These are phyloP conservation scores for Drosophila affinis DNA, from an alignment of 2,888 invertebrate genomes.

Conservation along the genomic window DNA sequence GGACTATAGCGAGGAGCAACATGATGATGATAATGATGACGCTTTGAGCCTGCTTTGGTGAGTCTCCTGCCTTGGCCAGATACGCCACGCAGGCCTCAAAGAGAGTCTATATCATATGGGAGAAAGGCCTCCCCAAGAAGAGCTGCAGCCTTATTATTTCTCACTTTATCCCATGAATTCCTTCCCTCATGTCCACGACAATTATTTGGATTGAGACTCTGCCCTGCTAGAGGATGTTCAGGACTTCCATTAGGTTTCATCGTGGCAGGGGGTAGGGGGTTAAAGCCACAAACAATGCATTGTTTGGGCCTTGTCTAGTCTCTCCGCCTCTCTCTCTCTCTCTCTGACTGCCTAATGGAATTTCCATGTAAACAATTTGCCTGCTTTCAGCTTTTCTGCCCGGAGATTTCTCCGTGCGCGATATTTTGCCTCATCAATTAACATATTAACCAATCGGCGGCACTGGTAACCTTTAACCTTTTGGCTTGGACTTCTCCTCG, in stretches of 20 bases:
- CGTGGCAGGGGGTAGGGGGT: no score
- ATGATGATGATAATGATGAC: slow-evolving; percentile 33
- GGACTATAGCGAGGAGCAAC: neutral
- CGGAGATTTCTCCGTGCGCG: neutral
- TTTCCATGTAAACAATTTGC: slow-evolving; percentile 77
- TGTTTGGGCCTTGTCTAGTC: slow-evolving; percentile 67
- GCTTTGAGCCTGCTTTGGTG: slow-evolving; percentile 62
- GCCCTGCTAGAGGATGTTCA: no score
- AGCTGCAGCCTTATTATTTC: no score
- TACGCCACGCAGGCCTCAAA: neutral
- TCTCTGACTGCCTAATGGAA: slow-evolving; percentile 65
- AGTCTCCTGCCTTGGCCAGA: slow-evolving; percentile 54
- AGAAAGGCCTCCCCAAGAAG: no score
- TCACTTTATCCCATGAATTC: no score
- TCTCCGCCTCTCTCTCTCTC: slow-evolving; percentile 6
- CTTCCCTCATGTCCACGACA: no score
- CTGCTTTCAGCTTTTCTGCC: slow-evolving; percentile 62
- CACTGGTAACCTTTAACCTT: neutral
- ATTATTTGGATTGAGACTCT: no score
- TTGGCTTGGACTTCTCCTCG: slow-evolving; percentile 1
- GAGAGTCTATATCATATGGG: neutral
- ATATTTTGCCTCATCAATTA: slow-evolving; percentile 62
- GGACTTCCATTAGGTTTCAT: no score
- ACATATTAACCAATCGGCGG: slow-evolving; percentile 55
- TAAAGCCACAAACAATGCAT: slow-evolving; percentile 52